Conservation (phyloP, 2,797 vertebrate species). For the Epinephelus awoara region DNA sequence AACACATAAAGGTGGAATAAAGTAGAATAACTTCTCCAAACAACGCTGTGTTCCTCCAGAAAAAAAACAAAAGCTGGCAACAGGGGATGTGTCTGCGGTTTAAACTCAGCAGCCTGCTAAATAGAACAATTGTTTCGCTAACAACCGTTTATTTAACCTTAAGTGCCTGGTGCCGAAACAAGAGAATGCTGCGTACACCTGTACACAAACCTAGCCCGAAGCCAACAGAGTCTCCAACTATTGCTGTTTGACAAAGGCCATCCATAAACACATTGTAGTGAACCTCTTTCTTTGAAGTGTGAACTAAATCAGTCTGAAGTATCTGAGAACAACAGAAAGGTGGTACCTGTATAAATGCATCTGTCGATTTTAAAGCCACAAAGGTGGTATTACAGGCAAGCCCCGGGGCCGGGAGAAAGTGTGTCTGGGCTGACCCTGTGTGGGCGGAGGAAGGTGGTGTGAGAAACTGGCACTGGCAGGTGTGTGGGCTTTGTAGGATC, state of each 20-base stretch:
- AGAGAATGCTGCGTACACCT: conserved; percentile 39
- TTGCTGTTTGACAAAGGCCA: conserved; percentile 62
- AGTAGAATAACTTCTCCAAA: conserved; percentile 38
- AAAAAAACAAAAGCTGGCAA: conserved; percentile 21
- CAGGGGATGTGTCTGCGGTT: conserved; percentile 32
- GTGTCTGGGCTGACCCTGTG: conserved; percentile 51
- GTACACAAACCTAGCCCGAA: conserved; percentile 58
- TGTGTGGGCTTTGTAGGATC: conserved; percentile 39
- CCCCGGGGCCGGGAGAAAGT: conserved; percentile 21
- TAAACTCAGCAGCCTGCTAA: conserved; percentile 46
- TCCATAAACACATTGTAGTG: conserved; percentile 60
- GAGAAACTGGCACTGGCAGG: conserved; percentile 29
- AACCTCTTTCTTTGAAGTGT: conserved; percentile 61
- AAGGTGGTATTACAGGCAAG: conserved; percentile 46
- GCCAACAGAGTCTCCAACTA: conserved; percentile 46
- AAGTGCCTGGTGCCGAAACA: conserved; percentile 52
- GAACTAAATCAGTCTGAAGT: conserved; percentile 74
- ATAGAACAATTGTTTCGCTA: conserved; percentile 58
- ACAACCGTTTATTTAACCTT: conserved; percentile 68
- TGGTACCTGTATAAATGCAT: conserved; percentile 67
- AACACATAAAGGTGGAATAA: conserved; percentile 30
- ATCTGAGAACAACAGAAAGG: conserved; percentile 62
- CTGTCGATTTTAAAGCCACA: conserved; percentile 61
- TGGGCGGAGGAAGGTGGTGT: conserved; percentile 47
- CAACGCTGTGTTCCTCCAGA: conserved; percentile 25